Conservation (phyloP, 2,797 vertebrate genomes). For the Syndactyla subalaris region DNA sequence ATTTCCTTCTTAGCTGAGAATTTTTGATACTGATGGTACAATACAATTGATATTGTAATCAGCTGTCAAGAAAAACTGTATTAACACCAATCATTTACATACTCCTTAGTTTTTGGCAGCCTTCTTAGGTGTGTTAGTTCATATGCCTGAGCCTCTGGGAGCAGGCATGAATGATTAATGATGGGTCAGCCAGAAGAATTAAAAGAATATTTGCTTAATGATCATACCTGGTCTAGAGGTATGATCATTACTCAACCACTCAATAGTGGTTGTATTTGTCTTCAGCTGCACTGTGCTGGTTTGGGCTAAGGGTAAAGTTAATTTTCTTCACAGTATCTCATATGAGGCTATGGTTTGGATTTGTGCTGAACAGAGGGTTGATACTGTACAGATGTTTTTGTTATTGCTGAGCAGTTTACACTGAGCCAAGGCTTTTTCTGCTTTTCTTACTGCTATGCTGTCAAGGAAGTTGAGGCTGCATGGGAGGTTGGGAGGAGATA, state of each 20-base stretch:
- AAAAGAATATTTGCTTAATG: neutral
- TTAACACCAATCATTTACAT: neutral
- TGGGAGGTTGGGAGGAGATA: neutral
- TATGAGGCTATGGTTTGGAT: neutral
- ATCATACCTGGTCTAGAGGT: neutral
- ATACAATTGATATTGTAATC: neutral
- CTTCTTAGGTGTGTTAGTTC: neutral
- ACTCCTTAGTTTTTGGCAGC: neutral
- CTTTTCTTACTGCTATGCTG: rapidly evolving
- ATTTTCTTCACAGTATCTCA: neutral
- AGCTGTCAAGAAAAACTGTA: neutral
- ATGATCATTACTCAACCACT: no score
- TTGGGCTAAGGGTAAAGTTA: neutral
- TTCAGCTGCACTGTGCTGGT: neutral
- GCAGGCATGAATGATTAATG: neutral
- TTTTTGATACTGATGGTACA: neutral
- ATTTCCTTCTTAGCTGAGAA: neutral
- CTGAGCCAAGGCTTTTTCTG: neutral
- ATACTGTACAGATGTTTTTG: neutral
- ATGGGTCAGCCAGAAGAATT: neutral
- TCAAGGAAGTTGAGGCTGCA: neutral
- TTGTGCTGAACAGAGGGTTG: neutral
- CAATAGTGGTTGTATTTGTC: neutral
- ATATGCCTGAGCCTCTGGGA: neutral
- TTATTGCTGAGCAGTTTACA: neutral